Evolutionary conservation across 2,888 invertebrate species (phyloP).

Genomic region (Andrena bucephala): DNA sequence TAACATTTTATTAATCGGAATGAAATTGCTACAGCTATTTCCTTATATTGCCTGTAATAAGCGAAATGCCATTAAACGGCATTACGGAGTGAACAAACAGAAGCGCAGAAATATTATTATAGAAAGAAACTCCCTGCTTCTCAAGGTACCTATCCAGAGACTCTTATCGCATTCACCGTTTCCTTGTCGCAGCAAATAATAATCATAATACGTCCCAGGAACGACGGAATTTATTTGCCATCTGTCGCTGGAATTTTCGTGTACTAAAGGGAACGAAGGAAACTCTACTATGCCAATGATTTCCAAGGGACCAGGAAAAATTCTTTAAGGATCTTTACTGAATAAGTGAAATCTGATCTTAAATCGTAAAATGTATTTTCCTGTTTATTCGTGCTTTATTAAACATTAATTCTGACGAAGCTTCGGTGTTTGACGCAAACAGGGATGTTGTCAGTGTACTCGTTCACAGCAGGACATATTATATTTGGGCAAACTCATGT

Average conservation of each 20-base stretch:
- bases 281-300: not conserved
- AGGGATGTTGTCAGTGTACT: conserved; percentile 7
- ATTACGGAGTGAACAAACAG: too few relatives aligned
- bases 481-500: conserved; percentile 11
- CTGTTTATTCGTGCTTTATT: conserved; percentile 1
- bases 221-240: not conserved
- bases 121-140: too few relatives aligned
- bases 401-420: not conserved
- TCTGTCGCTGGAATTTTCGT: not conserved
- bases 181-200: too few relatives aligned
- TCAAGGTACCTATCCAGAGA: too few relatives aligned
- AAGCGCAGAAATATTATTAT: too few relatives aligned
- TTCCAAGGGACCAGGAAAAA: not conserved
- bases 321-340: not conserved
- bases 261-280: too few relatives aligned
- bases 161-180: too few relatives aligned
- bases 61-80: too few relatives aligned
- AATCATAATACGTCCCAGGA: too few relatives aligned
- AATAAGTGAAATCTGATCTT: not conserved
- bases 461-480: conserved; percentile 1
- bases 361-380: conserved; percentile 3
- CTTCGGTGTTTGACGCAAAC: not conserved
- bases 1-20: too few relatives aligned
- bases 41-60: too few relatives aligned
- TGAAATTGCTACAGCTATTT: too few relatives aligned